Percentiles rank a stretch among this genome's conserved stretches.
Evolutionary conservation across 2,113 vertebrate genomes (phyloP).

Genomic region (Hippoglossus stenolepis): DNA sequence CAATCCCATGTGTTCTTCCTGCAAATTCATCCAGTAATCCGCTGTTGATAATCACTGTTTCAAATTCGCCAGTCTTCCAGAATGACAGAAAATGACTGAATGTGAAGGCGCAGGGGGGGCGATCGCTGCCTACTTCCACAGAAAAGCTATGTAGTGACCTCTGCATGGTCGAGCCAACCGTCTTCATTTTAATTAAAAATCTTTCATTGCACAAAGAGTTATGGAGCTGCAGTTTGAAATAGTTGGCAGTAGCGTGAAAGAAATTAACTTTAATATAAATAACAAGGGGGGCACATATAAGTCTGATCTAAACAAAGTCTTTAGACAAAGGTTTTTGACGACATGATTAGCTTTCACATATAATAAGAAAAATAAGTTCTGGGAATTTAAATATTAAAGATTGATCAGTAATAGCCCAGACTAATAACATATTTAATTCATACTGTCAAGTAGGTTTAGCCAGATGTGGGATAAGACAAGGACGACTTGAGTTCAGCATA

Average conservation of each 20-base stretch:
- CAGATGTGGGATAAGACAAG: not conserved
- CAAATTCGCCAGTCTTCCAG: too few relatives aligned
- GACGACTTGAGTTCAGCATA: not conserved
- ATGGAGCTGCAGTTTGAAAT: slow-evolving; percentile 70
- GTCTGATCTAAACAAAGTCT: slow-evolving; percentile 70
- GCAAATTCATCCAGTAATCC: too few relatives aligned
- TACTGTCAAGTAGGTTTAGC: slow-evolving; percentile 6
- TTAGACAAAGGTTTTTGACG: not conserved
- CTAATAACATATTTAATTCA: slow-evolving; percentile 4
- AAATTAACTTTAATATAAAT: slow-evolving; percentile 75
- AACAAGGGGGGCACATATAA: slow-evolving; percentile 45
- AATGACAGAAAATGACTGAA: too few relatives aligned
- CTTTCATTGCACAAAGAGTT: slow-evolving; percentile 77
- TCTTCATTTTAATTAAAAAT: slow-evolving; percentile 84
- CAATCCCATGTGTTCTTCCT: slow-evolving; percentile 29
- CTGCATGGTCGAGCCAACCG: slow-evolving; percentile 70
- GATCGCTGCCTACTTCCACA: slow-evolving; percentile 26
- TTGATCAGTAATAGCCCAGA: not conserved
- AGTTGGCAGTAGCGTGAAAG: slow-evolving; percentile 71
- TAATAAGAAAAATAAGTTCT: not conserved
- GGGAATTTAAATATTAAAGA: slow-evolving; percentile 13
- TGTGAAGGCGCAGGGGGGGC: not conserved
- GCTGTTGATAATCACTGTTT: too few relatives aligned
- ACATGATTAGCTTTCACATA: slow-evolving; percentile 11
- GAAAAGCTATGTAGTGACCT: slow-evolving; percentile 71